phyloP scores from a whole-genome alignment of 2,888 invertebrate genomes.

The Abrostola tripartita region DNA sequence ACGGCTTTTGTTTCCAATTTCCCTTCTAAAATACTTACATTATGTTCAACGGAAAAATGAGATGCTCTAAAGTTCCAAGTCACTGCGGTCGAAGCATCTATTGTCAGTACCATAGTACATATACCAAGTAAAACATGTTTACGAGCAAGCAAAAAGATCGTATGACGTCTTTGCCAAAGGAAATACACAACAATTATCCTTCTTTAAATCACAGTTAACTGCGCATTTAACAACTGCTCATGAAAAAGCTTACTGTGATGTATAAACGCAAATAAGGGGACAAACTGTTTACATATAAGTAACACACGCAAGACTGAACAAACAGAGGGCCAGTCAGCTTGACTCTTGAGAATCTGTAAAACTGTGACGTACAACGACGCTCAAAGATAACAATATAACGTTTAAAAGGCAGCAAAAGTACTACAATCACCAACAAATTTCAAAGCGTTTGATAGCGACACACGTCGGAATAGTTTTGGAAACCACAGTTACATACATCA shows the following conservation, averaged over 20 bases:
- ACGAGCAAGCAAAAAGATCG: conserved; percentile 27
- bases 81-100: too few relatives aligned
- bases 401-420: conserved; percentile 66
- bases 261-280: conserved; percentile 25
- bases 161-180: conserved; percentile 8
- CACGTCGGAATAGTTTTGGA: conserved; percentile 21
- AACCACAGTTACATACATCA: conserved; percentile 21
- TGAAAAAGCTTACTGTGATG: conserved; percentile 29
- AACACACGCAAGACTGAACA: conserved; percentile 34
- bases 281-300: conserved; percentile 23
- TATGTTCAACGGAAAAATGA: too few relatives aligned
- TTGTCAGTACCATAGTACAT: not conserved
- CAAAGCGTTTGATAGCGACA: conserved; percentile 40
- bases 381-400: conserved; percentile 62
- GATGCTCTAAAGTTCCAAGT: not conserved
- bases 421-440: conserved; percentile 54
- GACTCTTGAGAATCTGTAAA: conserved; percentile 44
- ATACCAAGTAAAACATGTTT: conserved; percentile 1
- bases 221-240: conserved; percentile 9
- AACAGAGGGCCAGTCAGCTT: conserved; percentile 59
- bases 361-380: conserved; percentile 59
- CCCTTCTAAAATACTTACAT: too few relatives aligned
- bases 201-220: conserved; percentile 3
- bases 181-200: conserved; percentile 23
- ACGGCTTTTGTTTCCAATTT: too few relatives aligned